A percentile compares a stretch with the other conserved stretches of the same genome.
phyloP scores from a whole-genome alignment of 1,140 invertebrate genomes.

The Copidosoma floridanum region DNA sequence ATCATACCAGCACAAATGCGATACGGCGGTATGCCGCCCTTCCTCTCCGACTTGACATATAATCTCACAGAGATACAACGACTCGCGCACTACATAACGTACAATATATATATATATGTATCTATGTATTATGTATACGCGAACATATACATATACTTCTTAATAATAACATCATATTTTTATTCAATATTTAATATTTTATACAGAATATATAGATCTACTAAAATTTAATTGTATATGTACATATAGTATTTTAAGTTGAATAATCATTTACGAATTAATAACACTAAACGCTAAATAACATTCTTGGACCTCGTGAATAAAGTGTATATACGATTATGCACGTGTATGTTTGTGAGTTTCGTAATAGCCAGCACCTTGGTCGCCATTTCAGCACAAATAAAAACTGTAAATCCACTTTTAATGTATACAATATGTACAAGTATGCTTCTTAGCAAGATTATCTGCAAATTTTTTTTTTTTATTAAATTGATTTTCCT shows the following conservation, averaged over 20 bases:
- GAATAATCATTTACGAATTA: conserved; percentile 52
- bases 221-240: conserved; percentile 42
- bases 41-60: conserved; percentile 30
- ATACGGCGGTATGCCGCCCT: not conserved
- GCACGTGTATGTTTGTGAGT: not conserved
- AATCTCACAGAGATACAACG: conserved; percentile 54
- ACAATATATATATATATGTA: conserved; percentile 52
- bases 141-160: conserved; percentile 36
- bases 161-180: conserved; percentile 42
- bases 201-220: conserved; percentile 37
- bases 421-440: conserved; percentile 21
- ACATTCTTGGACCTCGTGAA: conserved; percentile 56
- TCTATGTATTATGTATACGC: conserved; percentile 29
- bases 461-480: conserved; percentile 22
- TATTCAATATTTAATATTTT: conserved; percentile 45
- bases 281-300: conserved; percentile 54
- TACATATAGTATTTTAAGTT: conserved; percentile 47
- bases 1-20: conserved; percentile 8
- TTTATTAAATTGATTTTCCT: conserved; percentile 6
- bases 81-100: conserved; percentile 53
- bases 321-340: conserved; percentile 17
- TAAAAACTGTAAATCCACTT: conserved; percentile 40
- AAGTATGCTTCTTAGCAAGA: conserved; percentile 23
- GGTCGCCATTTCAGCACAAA: conserved; percentile 42
- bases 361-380: conserved; percentile 51